These are phyloP conservation scores for Limanda limanda DNA, from an alignment of 2,113 vertebrate genomes.

Conservation along the genomic window DNA sequence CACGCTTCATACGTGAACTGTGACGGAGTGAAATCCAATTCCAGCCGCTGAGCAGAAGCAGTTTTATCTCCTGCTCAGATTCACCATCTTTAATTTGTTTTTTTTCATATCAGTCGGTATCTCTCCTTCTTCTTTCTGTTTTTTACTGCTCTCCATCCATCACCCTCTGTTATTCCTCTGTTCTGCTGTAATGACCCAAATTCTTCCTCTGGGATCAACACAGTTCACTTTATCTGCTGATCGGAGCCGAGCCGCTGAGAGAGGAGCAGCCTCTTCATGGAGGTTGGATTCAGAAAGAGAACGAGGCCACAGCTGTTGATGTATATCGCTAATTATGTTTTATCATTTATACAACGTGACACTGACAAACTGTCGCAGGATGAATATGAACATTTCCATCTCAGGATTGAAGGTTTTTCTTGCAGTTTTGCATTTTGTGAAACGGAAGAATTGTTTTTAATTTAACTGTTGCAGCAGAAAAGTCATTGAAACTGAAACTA, in stretches of 20 bases:
- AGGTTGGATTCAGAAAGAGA: neutral
- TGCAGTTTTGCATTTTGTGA: neutral
- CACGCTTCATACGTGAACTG: neutral
- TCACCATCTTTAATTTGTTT: slow-evolving; percentile 24
- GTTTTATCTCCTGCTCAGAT: neutral
- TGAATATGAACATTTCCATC: neutral
- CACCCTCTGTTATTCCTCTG: neutral
- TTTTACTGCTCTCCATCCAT: slow-evolving; percentile 25
- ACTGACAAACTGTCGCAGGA: neutral
- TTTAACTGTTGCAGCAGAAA: neutral
- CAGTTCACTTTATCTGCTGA: slow-evolving; percentile 51
- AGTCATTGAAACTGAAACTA: too few relatives aligned
- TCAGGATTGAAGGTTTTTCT: neutral
- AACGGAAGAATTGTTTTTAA: neutral
- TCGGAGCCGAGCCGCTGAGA: slow-evolving; percentile 19
- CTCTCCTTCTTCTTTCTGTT: slow-evolving; percentile 16
- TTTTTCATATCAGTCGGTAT: too few relatives aligned
- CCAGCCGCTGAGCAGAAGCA: neutral
- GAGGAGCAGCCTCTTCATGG: neutral
- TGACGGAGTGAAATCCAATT: slow-evolving; percentile 22
- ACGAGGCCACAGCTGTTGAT: neutral
- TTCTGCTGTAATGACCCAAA: slow-evolving; percentile 33
- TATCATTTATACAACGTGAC: neutral
- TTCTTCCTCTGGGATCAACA: slow-evolving; percentile 38
- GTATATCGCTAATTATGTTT: neutral